Evolutionary conservation across 2,888 invertebrate species (phyloP), one percentile per base, ranked within the genome.

Genomic region (Dynastes tityus): DNA sequence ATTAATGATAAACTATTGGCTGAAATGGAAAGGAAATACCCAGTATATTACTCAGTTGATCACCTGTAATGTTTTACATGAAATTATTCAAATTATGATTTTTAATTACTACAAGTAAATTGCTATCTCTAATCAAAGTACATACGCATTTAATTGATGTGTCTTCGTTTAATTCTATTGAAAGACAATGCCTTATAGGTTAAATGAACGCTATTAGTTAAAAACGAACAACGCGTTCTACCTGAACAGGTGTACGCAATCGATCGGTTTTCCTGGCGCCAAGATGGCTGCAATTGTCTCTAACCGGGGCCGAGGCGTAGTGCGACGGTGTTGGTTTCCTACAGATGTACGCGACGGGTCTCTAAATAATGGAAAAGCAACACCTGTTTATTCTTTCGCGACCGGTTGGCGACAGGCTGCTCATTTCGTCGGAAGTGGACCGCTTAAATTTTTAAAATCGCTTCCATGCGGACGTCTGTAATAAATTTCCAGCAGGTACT

Each of bases 211-310:
- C 22, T 2, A 27, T 13, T 11, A 11, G 63, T 8, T 63, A 11
- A 63, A 63, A 63, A 63, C 32, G 49, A 51, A 67, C 64, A 64
- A 22, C 16, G 45, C 65, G 45, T 32, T 67, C 45, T 58, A 55
- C 58, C 58, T 73, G 58, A 74, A 74, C 73, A 74, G 73, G 73
- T 74, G 61, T 73, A 74, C 73, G 27, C 27, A 61, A 74, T 74
- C 73, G 73, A 74, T 74, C 73, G 73, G 61, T 61, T 74, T 61
- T 71, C 45, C 58, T 74, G 73, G 73, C 73, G 73, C 73, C 73
- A 74, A 74, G 61, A 74, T 74, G 73, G 73, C 73, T 74, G 73
- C 73, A 74, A 74, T 74, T 74, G 73, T 74, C 73, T 74, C 61
- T 58, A 73, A 73, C 61, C 13, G 40, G 73, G 73, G 40, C 58